Percentiles rank a stretch among this genome's conserved stretches.
Conservation (phyloP, 2,113 vertebrate species). For the Elgaria multicarinata region DNA sequence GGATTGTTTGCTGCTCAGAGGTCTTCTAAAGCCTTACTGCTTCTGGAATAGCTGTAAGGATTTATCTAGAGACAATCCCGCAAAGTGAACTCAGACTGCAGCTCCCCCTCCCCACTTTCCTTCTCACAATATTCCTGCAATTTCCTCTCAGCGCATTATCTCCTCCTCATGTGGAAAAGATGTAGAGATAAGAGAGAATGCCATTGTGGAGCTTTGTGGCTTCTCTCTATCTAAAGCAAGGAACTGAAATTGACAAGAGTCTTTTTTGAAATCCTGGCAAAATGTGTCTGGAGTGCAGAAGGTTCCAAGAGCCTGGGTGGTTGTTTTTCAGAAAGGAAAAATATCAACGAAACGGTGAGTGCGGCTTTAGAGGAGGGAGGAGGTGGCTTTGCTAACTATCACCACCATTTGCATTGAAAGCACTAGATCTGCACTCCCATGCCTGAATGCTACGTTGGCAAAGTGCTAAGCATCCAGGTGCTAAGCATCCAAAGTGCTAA, state of each 20-base stretch:
- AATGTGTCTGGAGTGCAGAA: not conserved
- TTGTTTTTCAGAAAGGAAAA: not conserved
- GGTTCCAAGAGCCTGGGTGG: not conserved
- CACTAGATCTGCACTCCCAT: not conserved
- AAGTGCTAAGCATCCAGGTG: not conserved
- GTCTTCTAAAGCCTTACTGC: not conserved
- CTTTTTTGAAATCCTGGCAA: not conserved
- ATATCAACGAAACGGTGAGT: not conserved
- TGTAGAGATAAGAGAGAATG: not conserved
- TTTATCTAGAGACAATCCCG: not conserved
- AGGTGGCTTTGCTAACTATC: not conserved
- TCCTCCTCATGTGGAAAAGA: not conserved
- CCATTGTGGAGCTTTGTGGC: not conserved
- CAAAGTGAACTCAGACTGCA: not conserved
- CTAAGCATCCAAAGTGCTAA: too few species aligned
- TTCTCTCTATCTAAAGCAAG: not conserved
- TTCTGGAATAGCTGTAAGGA: not conserved
- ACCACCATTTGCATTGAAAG: not conserved
- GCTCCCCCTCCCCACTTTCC: too few species aligned
- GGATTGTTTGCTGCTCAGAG: not conserved
- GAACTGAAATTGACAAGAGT: not conserved
- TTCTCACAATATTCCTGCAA: not conserved
- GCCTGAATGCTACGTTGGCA: not conserved
- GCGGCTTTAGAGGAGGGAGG: not conserved
- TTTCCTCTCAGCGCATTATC: conserved; percentile 3